Conservation (phyloP, 2,113 vertebrate genomes). For the Ammodytes dubius region DNA sequence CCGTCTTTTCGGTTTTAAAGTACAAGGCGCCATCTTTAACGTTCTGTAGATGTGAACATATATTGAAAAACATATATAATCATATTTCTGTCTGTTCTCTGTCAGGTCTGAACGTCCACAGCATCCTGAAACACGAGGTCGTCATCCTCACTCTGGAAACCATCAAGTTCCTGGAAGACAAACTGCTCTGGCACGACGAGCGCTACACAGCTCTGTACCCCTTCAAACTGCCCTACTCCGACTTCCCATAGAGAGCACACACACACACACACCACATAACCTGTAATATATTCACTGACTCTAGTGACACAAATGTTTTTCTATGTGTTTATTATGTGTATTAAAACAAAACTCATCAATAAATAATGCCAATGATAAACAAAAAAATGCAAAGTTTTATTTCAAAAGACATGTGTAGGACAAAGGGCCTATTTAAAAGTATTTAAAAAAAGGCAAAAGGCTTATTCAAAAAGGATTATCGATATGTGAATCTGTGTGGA, state of each 20-base stretch:
- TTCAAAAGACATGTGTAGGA: background rate
- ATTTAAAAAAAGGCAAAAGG: background rate
- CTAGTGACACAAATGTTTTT: background rate
- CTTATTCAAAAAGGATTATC: constrained; percentile 31
- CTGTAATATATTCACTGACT: constrained; percentile 45
- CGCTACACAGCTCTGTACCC: constrained; percentile 86
- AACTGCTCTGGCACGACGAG: constrained; percentile 89
- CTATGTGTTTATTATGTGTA: constrained; percentile 56
- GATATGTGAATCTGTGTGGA: constrained; percentile 74
- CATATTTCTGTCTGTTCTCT: background rate
- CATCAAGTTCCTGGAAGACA: constrained; percentile 88
- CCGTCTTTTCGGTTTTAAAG: too few species aligned
- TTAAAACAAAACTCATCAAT: constrained; percentile 43
- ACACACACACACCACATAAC: background rate
- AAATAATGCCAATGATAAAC: constrained; percentile 59
- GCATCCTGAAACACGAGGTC: constrained; percentile 90
- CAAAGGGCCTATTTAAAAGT: constrained; percentile 8
- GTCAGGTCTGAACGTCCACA: constrained; percentile 92
- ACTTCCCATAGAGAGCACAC: constrained; percentile 77
- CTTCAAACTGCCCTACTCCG: constrained; percentile 87
- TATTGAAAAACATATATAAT: too few species aligned
- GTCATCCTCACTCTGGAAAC: constrained; percentile 88
- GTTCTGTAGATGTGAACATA: background rate
- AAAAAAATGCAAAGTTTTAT: background rate
- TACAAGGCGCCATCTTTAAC: background rate